A percentile compares a stretch with the other conserved stretches of the same genome.
Evolutionary conservation across 2,888 invertebrate species (phyloP).

Genomic region (Noctuana brunneofusca): DNA sequence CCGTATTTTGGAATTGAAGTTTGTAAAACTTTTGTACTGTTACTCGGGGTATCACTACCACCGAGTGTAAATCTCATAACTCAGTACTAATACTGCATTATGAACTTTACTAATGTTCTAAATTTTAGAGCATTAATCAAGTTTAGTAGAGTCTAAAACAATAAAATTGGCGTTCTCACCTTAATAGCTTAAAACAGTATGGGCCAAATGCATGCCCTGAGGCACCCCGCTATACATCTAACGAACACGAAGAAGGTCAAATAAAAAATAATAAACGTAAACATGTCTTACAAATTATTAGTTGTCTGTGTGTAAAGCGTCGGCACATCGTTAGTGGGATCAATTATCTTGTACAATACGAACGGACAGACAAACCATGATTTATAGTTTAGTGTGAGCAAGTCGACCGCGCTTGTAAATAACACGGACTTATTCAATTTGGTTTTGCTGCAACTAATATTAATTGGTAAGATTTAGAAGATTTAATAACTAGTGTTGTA

Average conservation of each 20-base stretch:
- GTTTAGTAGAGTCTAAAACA: neutral
- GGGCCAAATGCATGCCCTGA: slow-evolving; percentile 11
- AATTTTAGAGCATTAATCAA: neutral
- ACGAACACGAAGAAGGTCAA: neutral
- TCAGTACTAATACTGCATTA: no score
- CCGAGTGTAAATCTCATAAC: no score
- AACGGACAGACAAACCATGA: slow-evolving; percentile 21
- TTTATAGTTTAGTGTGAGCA: slow-evolving; percentile 22
- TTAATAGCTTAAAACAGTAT: no score
- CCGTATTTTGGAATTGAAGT: no score
- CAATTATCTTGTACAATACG: slow-evolving; percentile 23
- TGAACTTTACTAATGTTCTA: no score
- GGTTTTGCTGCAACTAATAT: slow-evolving; percentile 20
- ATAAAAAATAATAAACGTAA: slow-evolving; percentile 19
- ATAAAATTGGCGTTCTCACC: no score
- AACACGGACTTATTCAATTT: slow-evolving; percentile 21
- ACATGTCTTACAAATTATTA: slow-evolving; percentile 14
- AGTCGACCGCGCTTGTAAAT: slow-evolving; percentile 17
- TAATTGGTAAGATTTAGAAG: slow-evolving; percentile 12
- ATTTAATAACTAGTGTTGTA: slow-evolving; percentile 9
- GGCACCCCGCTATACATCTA: neutral
- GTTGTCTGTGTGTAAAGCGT: slow-evolving; percentile 16
- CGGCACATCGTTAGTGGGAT: slow-evolving; percentile 29
- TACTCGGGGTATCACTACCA: no score
- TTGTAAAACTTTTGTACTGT: no score